Percentiles rank a stretch among this genome's conserved stretches.
phyloP scores from a whole-genome alignment of 2,888 invertebrate genomes.

The Amphimallon solstitiale region DNA sequence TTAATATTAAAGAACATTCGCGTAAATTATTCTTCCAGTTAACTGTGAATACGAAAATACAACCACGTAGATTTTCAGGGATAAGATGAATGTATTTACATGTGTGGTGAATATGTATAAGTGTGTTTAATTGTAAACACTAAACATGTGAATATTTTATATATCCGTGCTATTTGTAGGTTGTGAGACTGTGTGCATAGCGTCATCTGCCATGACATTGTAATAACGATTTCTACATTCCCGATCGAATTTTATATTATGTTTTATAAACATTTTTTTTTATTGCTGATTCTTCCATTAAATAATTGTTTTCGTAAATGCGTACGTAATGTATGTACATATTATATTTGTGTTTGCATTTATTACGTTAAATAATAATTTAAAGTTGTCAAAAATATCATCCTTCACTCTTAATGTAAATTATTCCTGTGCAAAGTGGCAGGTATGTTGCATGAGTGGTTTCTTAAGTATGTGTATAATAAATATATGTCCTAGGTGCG shows the following conservation, averaged over 20 bases:
- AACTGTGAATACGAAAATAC: neutral
- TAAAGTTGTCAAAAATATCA: neutral
- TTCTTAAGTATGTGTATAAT: conserved; percentile 17
- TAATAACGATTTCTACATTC: conserved; percentile 22
- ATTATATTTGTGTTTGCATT: no score
- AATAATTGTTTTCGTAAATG: no score
- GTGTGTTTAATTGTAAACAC: no score
- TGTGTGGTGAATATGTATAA: no score
- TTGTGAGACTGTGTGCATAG: conserved; percentile 54
- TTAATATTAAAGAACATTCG: conserved; percentile 21
- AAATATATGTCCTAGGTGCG: conserved; percentile 14
- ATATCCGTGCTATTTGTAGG: conserved; percentile 46
- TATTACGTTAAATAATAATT: no score
- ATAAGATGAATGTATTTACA: neutral
- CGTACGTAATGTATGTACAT: no score
- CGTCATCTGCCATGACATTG: conserved; percentile 35
- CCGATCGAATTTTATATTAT: neutral
- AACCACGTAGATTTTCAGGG: neutral
- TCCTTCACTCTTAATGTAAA: neutral
- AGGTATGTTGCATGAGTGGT: neutral
- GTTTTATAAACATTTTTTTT: no score
- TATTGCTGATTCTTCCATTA: no score
- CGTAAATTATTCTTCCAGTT: conserved; percentile 36
- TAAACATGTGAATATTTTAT: neutral
- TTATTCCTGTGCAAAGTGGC: conserved; percentile 12